These are phyloP conservation scores for Cladorhizidae sp. DNA, from an alignment of 37 sponge, comb jelly and placozoan species.

Conservation along the genomic window DNA sequence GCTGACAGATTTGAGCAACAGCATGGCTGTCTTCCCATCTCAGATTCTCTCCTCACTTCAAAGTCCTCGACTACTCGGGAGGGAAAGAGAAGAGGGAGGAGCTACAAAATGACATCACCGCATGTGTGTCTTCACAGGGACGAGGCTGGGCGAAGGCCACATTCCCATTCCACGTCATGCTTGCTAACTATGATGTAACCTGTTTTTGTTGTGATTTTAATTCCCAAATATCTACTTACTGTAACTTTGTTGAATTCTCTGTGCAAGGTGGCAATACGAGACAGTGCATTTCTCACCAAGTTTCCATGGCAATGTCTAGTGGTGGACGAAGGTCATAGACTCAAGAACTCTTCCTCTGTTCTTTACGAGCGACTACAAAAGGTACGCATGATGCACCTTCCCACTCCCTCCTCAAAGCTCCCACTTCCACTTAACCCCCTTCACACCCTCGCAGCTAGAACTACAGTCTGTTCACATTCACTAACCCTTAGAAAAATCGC, in stretches of 20 bases:
- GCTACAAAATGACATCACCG: constrained; percentile 8
- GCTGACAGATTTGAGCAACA: no score
- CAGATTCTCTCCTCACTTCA: constrained; percentile 52
- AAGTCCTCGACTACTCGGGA: constrained; percentile 45
- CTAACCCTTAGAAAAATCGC: no score
- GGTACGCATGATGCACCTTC: constrained; percentile 20
- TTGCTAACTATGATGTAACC: constrained; percentile 65
- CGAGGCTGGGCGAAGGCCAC: constrained; percentile 1
- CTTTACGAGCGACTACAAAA: constrained; percentile 41
- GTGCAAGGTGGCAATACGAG: constrained; percentile 44
- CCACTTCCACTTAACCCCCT: no score
- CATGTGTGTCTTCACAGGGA: neutral
- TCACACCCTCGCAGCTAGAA: no score
- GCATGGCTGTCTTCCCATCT: no score
- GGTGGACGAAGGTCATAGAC: constrained; percentile 83
- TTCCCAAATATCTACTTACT: neutral
- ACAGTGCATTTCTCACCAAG: constrained; percentile 52
- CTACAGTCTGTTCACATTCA: no score
- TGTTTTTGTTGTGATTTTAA: neutral
- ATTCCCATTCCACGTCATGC: constrained; percentile 65
- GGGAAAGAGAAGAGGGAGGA: constrained; percentile 60
- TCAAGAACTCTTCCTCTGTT: constrained; percentile 74
- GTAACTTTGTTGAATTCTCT: neutral
- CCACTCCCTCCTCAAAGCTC: neutral
- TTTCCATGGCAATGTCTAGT: constrained; percentile 73